Evolutionary conservation across 2,888 invertebrate genomes (phyloP), one percentile per base, ranked within the genome.

Genomic region (Calameuta filiformis): DNA sequence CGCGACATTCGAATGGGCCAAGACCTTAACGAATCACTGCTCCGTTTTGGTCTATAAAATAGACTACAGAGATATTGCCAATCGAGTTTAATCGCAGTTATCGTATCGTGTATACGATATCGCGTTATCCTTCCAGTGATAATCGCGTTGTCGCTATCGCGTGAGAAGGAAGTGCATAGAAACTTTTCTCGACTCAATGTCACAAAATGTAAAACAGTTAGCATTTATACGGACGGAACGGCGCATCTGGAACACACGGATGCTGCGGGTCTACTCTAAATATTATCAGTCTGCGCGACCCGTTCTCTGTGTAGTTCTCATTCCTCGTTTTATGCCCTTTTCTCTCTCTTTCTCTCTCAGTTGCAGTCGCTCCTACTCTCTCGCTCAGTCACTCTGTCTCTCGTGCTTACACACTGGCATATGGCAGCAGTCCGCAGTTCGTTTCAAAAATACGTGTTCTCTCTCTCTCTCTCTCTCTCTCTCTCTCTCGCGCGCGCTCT

Each of bases 211-310:
- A 9, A 23, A 56, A 56, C 56, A 23, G 56, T 23, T 56, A 56
- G 56, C 23, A 23, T 56, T 56, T 23, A 56, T 56, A 56, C 56
- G 23, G 56, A 56, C 56, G 71, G 31, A 31, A 33, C 71, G 15
- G 31, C 71, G 56, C 71, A 71, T 71, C 71, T 71, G 71, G 71
- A 33, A 71, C 71, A 33, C 71, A 23, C 71, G 71, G 71, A 71
- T 71, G 71, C 71, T 71, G 71, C 71, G 15, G 31, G 31, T 11
- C 31, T 30, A 71, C 33, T 71, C 71, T 33, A 71, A 71, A 71
- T 71, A 71, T 71, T 33, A 71, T 71, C 71, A 31, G 71, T 71
- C 71, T 33, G 31, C 71, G 12, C 71, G 71, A 33, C 33, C 31
- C 33, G 31, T 71, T 71, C 71, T 31, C 71, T 2, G 71, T 33